Percentiles rank a stretch among this genome's conserved stretches.
phyloP scores from a whole-genome alignment of 2,888 invertebrate species.

The Cheilosia soror region DNA sequence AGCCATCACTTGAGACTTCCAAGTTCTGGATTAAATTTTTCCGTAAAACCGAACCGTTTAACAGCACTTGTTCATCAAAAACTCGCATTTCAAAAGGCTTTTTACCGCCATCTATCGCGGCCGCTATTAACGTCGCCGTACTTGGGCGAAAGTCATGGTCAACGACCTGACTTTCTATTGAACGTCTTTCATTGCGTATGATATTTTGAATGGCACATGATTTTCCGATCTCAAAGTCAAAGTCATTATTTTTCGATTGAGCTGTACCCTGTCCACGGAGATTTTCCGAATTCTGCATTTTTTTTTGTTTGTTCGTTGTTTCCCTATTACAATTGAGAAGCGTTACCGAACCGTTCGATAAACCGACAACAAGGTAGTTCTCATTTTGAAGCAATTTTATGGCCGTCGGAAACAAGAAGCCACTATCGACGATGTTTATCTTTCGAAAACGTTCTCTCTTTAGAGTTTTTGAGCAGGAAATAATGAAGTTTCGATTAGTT shows the following conservation, averaged over 20 bases:
- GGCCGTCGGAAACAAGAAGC: slow-evolving; percentile 81
- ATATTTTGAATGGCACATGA: slow-evolving; percentile 84
- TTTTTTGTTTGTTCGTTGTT: slow-evolving; percentile 3
- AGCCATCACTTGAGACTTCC: slow-evolving; percentile 81
- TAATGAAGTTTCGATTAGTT: slow-evolving; percentile 82
- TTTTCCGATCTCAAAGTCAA: slow-evolving; percentile 79
- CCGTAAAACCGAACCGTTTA: slow-evolving; percentile 80
- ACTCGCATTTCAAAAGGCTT: slow-evolving; percentile 80
- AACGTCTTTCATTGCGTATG: slow-evolving; percentile 81
- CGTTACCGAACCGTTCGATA: slow-evolving; percentile 82
- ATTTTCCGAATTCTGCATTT: neutral
- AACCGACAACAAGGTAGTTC: slow-evolving; percentile 80
- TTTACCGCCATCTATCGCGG: slow-evolving; percentile 75
- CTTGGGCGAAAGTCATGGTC: slow-evolving; percentile 78
- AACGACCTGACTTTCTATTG: slow-evolving; percentile 65
- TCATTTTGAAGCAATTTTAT: slow-evolving; percentile 81
- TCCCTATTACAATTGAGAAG: slow-evolving; percentile 80
- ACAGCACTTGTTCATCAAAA: slow-evolving; percentile 81
- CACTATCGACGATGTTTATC: slow-evolving; percentile 80
- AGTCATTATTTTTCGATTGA: slow-evolving; percentile 3
- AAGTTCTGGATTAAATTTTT: slow-evolving; percentile 80
- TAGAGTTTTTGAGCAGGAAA: slow-evolving; percentile 81
- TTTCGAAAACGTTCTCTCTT: slow-evolving; percentile 80
- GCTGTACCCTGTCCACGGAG: neutral
- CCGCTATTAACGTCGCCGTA: slow-evolving; percentile 78